Evolutionary conservation across 2,113 vertebrate genomes (phyloP), one percentile per base, ranked within the genome.

Genomic region (Myanophis thanlyinensis): DNA sequence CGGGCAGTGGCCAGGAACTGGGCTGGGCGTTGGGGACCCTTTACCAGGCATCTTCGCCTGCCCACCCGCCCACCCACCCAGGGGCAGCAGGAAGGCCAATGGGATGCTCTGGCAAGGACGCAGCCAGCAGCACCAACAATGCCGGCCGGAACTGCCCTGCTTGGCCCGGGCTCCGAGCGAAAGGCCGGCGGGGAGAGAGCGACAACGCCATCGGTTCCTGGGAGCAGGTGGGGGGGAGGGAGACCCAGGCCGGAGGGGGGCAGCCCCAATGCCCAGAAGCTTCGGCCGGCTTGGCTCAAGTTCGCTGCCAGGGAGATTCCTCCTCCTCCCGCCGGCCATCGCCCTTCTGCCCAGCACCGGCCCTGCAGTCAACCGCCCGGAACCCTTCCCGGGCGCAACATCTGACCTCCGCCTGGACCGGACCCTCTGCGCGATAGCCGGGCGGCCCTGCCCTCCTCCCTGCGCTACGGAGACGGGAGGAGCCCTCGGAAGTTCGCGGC

Each of bases 21-120:
- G 5, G 1, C 53, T 22, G 5, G 53, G 5, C 5, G 5, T 54
- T 54, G 0, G 23, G 11, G 9, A 9, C 9, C 25, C 25, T 59
- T 22, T n/a, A 0, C 3, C 10, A 4, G 59, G 27, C 1, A 0
- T 0, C 27, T 10, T 12, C 9, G 10, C 3, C 27, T 10, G 59
- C 27, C 59, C 3, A 20, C 52, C 52, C 4, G 15, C 52, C 51
- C 4, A 13, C 51, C 51, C 4, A 25, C 53, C 20, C 53, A 30
- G 25, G 25, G 27, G 56, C 10, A 62, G 27, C 59, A 5, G 59
- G n/a, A n/a, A n/a, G 27, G 56, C 27, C 30, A 27, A 30, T 3
- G n/a, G 15, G 35, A 40, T 18, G 35, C 67, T 8, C 35, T 4
- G 0, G 2, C 67, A 22, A 80, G 35, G 18, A 80, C 18, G 0